Percentiles rank a stretch among this genome's conserved stretches.
These are phyloP conservation scores for Florisuga fusca DNA, from an alignment of 2,797 vertebrate species.

Conservation along the genomic window DNA sequence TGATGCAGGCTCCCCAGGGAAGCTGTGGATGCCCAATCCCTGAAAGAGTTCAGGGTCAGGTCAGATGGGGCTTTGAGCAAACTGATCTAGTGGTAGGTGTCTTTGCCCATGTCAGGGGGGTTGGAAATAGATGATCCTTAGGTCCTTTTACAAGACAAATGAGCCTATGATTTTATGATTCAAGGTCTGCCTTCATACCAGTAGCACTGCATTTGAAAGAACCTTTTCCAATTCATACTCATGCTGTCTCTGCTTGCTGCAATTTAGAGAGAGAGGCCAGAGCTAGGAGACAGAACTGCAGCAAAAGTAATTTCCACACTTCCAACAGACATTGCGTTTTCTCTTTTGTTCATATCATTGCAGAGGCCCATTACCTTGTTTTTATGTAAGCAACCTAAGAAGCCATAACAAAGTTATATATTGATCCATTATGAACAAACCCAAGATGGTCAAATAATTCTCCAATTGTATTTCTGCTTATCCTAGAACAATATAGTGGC, in stretches of 20 bases:
- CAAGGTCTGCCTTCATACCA: neutral
- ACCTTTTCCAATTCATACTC: neutral
- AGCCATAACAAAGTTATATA: neutral
- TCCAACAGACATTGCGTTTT: accelerated
- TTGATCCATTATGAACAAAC: neutral
- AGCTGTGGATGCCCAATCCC: too few relatives aligned
- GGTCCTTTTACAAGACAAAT: too few relatives aligned
- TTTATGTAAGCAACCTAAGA: neutral
- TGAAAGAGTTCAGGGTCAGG: too few relatives aligned
- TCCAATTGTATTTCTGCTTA: neutral
- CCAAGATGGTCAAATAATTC: neutral
- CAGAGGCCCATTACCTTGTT: neutral
- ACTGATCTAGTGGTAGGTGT: too few relatives aligned
- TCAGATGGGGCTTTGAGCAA: too few relatives aligned
- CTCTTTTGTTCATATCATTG: neutral
- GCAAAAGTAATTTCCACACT: neutral
- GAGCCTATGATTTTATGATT: too few relatives aligned
- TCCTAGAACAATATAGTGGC: neutral
- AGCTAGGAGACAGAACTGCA: neutral
- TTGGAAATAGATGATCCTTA: too few relatives aligned
- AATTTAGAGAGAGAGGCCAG: neutral
- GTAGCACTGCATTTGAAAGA: neutral
- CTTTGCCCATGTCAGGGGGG: too few relatives aligned
- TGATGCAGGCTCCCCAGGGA: too few relatives aligned
- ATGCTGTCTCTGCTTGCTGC: neutral